These are phyloP conservation scores for Onychomys arenicola DNA, from an alignment of 2,797 vertebrate genomes.

Conservation along the genomic window DNA sequence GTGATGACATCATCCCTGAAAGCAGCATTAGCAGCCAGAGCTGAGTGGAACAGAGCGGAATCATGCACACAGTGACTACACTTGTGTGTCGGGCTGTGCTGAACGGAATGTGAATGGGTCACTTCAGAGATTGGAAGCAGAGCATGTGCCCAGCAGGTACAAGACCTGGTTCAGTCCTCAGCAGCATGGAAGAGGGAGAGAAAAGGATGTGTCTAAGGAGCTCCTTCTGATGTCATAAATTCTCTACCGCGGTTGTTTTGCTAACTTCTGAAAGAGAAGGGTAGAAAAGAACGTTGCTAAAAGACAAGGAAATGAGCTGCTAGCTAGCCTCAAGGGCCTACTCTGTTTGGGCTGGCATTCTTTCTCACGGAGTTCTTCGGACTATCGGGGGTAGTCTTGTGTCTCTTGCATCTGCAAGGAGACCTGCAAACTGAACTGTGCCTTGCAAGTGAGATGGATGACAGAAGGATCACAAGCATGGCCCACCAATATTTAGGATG, in stretches of 20 bases:
- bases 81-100: rapidly evolving
- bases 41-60: neutral
- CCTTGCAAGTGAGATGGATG: neutral
- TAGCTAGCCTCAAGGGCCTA: neutral
- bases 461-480: neutral
- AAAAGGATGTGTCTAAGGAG: neutral
- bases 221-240: neutral
- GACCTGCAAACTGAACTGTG: neutral
- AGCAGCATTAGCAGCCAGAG: neutral
- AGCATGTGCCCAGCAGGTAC: neutral
- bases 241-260: neutral
- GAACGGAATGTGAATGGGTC: neutral
- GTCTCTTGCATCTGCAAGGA: neutral
- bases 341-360: neutral
- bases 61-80: neutral
- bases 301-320: neutral
- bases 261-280: constrained; percentile 1
- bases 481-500: neutral
- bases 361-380: neutral
- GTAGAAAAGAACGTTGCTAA: neutral
- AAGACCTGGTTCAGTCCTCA: neutral
- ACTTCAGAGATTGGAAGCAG: neutral
- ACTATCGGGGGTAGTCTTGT: neutral
- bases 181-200: neutral
- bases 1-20: neutral